A percentile compares a stretch with the other conserved stretches of the same genome.
These are phyloP conservation scores for Oreochromis grahami DNA, from an alignment of 2,797 vertebrate genomes.

Conservation along the genomic window DNA sequence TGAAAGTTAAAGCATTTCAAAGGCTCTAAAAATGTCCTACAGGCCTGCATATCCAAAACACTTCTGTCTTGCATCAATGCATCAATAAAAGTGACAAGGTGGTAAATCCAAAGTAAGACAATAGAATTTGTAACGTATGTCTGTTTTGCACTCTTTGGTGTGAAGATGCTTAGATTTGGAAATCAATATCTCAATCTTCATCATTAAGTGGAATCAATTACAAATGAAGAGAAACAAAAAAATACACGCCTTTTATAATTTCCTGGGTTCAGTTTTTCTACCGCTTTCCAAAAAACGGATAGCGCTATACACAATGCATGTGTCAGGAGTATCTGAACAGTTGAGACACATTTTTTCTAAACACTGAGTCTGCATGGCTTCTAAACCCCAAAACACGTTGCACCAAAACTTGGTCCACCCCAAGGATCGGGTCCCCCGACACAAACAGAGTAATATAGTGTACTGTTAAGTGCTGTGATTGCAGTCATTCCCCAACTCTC, in stretches of 20 bases:
- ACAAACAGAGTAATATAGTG: not conserved
- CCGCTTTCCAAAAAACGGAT: not conserved
- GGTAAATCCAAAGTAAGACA: not conserved
- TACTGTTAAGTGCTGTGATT: not conserved
- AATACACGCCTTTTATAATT: not conserved
- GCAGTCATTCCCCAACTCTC: too few relatives aligned
- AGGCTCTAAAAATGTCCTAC: not conserved
- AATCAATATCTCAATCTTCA: not conserved
- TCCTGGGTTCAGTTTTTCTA: not conserved
- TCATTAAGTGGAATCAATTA: not conserved
- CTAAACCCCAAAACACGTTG: not conserved
- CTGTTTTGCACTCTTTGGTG: not conserved
- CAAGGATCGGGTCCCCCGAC: not conserved
- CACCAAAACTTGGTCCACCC: not conserved
- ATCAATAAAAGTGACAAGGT: not conserved
- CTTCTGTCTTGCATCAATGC: not conserved
- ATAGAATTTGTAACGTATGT: not conserved
- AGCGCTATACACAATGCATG: not conserved
- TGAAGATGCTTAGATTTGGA: not conserved
- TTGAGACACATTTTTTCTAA: not conserved
- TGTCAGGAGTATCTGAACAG: not conserved
- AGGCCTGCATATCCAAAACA: not conserved
- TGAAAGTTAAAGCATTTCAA: not conserved
- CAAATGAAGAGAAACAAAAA: not conserved
- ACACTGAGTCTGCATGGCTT: not conserved